Evolutionary conservation across 2,113 vertebrate species (phyloP).

Genomic region (Platichthys flesus): DNA sequence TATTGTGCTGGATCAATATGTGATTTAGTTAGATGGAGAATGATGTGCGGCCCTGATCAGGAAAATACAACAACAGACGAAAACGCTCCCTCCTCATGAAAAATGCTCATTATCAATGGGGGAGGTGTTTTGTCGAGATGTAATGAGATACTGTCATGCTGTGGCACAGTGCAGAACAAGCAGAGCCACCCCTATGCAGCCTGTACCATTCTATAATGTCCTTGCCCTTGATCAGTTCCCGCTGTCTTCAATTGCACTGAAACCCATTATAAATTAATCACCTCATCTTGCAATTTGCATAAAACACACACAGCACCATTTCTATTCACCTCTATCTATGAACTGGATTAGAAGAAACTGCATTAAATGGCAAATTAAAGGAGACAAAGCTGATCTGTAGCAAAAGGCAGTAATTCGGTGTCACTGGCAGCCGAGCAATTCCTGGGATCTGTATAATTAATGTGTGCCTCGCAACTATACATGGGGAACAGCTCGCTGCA

Average conservation of each 20-base stretch:
- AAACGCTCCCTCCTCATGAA: constrained; percentile 74
- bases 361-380: constrained; percentile 79
- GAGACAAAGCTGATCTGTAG: constrained; percentile 57
- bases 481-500: constrained; percentile 56
- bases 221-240: constrained; percentile 82
- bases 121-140: constrained; percentile 81
- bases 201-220: constrained; percentile 78
- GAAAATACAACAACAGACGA: constrained; percentile 65
- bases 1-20: constrained; percentile 71
- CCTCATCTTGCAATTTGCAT: constrained; percentile 78
- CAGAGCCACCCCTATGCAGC: constrained; percentile 79
- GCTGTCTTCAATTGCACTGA: constrained; percentile 80
- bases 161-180: constrained; percentile 80
- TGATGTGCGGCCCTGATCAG: constrained; percentile 62
- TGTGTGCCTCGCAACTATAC: constrained; percentile 76
- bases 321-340: constrained; percentile 73
- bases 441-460: constrained; percentile 77
- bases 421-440: constrained; percentile 63
- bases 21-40: constrained; percentile 76
- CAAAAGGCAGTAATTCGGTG: constrained; percentile 70
- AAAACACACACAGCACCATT: constrained; percentile 80
- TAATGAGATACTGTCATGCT: constrained; percentile 83
- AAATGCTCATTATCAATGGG: constrained; percentile 83
- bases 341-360: constrained; percentile 77
- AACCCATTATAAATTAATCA: constrained; percentile 84